Conservation (phyloP, 2,888 invertebrate species). For the Plagodis dolabraria region DNA sequence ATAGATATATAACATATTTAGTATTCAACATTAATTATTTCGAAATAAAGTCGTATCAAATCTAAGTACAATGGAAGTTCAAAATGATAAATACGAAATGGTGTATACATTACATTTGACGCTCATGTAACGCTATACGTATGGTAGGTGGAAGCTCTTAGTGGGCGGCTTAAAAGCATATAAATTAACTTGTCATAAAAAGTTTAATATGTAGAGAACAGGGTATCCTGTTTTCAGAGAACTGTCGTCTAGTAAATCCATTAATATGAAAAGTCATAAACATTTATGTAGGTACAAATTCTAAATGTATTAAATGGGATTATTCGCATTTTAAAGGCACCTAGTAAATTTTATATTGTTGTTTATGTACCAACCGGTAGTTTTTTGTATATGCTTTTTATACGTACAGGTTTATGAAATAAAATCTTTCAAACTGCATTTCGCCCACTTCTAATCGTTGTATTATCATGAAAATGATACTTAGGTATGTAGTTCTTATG, state of each 20-base stretch:
- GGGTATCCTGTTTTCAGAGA: slow-evolving; percentile 36
- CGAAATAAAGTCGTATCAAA: slow-evolving; percentile 43
- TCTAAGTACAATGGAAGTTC: slow-evolving; percentile 1
- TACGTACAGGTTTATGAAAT: too few species aligned
- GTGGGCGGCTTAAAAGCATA: slow-evolving; percentile 61
- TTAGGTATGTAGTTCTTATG: too few species aligned
- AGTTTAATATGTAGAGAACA: slow-evolving; percentile 62
- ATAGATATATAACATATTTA: too few species aligned
- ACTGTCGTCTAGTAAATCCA: background rate
- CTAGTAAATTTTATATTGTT: background rate
- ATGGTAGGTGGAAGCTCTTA: slow-evolving; percentile 50
- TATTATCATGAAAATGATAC: too few species aligned
- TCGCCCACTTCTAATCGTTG: too few species aligned
- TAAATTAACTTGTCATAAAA: slow-evolving; percentile 73
- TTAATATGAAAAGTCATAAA: background rate
- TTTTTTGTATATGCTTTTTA: too few species aligned
- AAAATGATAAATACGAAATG: slow-evolving; percentile 34
- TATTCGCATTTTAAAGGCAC: background rate
- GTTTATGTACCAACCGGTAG: too few species aligned
- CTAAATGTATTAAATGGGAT: too few species aligned
- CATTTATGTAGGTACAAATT: background rate
- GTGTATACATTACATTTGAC: slow-evolving; percentile 49
- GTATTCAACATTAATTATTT: slow-evolving; percentile 41
- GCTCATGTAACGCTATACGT: slow-evolving; percentile 62
- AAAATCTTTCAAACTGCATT: too few species aligned